phyloP scores from a whole-genome alignment of 2,888 invertebrate genomes.

The Phyto melanocephala region DNA sequence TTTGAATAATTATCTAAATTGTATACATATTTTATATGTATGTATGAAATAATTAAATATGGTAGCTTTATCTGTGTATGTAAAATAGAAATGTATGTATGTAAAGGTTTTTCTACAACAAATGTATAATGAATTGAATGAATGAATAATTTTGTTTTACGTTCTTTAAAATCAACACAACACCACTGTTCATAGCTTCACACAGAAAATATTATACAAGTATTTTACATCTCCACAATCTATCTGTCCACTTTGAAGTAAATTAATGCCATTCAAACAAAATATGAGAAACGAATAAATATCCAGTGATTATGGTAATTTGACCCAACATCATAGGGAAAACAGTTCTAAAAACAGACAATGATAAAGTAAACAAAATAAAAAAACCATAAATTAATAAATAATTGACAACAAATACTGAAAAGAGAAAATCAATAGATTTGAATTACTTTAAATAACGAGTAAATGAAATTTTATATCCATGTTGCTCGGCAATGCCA shows the following conservation, averaged over 20 bases:
- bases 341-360: slow-evolving; percentile 82
- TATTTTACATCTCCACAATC: not conserved
- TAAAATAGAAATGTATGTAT: too few relatives aligned
- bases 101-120: slow-evolving; percentile 27
- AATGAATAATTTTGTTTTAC: slow-evolving; percentile 17
- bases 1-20: slow-evolving; percentile 5
- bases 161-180: not conserved
- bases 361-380: not conserved
- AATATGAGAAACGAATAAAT: slow-evolving; percentile 86
- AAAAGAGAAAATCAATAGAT: not conserved
- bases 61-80: not conserved
- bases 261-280: slow-evolving; percentile 78
- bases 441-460: slow-evolving; percentile 86
- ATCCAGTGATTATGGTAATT: slow-evolving; percentile 83
- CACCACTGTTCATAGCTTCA: not conserved
- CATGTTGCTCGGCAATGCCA: slow-evolving; percentile 94
- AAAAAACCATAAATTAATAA: not conserved
- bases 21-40: not conserved
- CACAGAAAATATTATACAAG: not conserved
- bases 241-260: not conserved
- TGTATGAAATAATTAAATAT: slow-evolving; percentile 6
- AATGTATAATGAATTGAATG: slow-evolving; percentile 50
- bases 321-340: slow-evolving; percentile 91
- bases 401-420: not conserved
- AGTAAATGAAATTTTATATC: slow-evolving; percentile 90